Evolutionary conservation across 2,888 invertebrate species (phyloP), one percentile per base, ranked within the genome.

Genomic region (Rhimphoctona megacephalus): DNA sequence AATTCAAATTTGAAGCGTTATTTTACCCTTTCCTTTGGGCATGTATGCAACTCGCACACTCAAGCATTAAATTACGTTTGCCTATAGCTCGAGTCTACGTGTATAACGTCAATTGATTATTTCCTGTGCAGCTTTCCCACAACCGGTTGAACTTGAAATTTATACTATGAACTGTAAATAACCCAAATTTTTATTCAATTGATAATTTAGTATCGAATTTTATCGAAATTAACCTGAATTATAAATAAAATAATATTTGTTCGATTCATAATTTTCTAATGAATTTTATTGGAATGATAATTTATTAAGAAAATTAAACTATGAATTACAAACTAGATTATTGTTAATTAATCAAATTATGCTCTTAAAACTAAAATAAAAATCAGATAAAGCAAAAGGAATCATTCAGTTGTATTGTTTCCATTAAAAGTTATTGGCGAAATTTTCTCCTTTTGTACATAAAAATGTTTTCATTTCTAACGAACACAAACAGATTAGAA

Each of bases 41-140:
- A 3, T 3, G 7, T 67, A n/a, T n/a, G 14, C 30, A 61, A 43
- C 52, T 61, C n/a, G 25, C 25, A 25, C 33, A 30, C 25, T 17
- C n/a, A 22, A 19, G 39, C 61, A 8, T 46, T 57, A 19, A 61
- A 69, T 39, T 30, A 36, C 6, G 25, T 61, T n/a, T 64, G 25
- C 2, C 52, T 43, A 52, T 52, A 74, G 25, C n/a, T 67, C n/a
- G 57, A 46, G 66, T 69, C 82, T 70, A 49, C 66, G 66, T 66
- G 1, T 14, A 78, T 57, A 14, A 36, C 11, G 33, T 11, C 70
- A 86, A 86, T 83, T 83, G 85, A 72, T 77, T 79, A 80, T 83
- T 86, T 86, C 85, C 85, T 80, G 85, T 66, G 19, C 25, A 43
- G 43, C 70, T 54, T 33, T 52, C 69, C 17, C 57, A n/a, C 22